Base-by-base conservation (phyloP, 2,113 vertebrate species). In the Calidris pygmaea region DNA sequence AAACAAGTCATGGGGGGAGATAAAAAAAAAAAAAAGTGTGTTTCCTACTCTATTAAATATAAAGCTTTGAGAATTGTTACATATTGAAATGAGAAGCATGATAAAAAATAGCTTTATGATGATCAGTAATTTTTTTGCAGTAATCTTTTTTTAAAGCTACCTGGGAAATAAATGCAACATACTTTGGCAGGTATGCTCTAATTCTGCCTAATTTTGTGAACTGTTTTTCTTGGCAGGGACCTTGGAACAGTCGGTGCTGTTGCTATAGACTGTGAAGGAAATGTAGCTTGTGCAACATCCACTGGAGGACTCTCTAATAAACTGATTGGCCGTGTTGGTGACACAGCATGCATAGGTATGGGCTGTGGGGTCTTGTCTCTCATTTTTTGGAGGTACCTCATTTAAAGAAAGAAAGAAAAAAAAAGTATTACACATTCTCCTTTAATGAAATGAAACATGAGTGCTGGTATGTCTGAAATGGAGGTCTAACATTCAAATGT, bases 231-330 rank as follows among this genome's bases (percentile, higher is more conserved):
- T 91, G 98, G 98, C 97, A 98, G 98, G 78, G 98, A 98, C 89
- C 98, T 98, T 95, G 98, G 99, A 95, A 99, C 98, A 23, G 98
- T 99, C 5, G 98, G 98, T 70, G 98, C 98, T 48, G 98, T 99
- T 95, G 98, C 98, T 16, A 93, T 99, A 35, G 98, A 99, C 87
- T 84, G 74, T n/a, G 96, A 98, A 84, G 98, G 98, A 73, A 98
- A 98, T 41, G 60, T 98, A 27, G 98, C 98, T 95, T 98, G 98
- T 96, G 98, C 98, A 41, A 98, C 98, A 84, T 98, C 98, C 78
- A 98, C 98, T 5, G 98, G 98, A 79, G 98, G 98, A 96, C 97
- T 99, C n/a, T 94, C 98, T 41, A 99, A 98, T 96, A 98, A 99
- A 97, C 98, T 99, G 97, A 94, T 98, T 83, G 98, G 98, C 72